Base-by-base conservation (phyloP, 2,888 invertebrate species). In the Chrysolina oricalcia region DNA sequence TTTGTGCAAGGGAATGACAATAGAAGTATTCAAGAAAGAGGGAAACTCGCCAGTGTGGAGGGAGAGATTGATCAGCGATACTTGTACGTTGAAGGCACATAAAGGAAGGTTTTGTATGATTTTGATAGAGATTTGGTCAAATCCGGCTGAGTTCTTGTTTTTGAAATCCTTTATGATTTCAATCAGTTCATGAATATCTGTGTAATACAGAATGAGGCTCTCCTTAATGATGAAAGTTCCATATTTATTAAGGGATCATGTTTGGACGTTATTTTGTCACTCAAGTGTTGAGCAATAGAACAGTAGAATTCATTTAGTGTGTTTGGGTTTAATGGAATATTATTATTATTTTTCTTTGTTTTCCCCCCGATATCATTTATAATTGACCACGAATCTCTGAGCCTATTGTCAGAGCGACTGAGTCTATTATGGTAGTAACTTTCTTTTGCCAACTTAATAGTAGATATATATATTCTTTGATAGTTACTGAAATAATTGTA, bases 231-330 rank as follows among this genome's bases (percentile, higher is more conserved):
- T 9, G 40, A 6, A 35, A 35, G 27, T 35, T 63, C 35, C 35
- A 63, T 0, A 15, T 27, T 35, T 27, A 11, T 35, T 27, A n/a
- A 63, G n/a, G n/a, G 35, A 63, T 63, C 63, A 63, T 35, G 40
- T 27, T 35, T 17, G 41, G 43, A 1, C 9, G 10, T 19, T 43
- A 65, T 43, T 41, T 17, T 65, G 6, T 43, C 13, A 43, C 64
- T 41, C 41, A 19, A 19, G 19, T 65, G 40, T 41, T 43, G 64
- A 1, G 43, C 64, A 41, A 65, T 40, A 10, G 40, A 43, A 19
- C n/a, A 65, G 43, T 41, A 65, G 64, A 65, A 65, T 19, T 43
- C 17, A 43, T 43, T 65, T 11, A 65, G 41, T 65, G 41, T 65
- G 43, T 40, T 65, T 10, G 64, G 43, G n/a, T 65, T 65, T 0